Evolutionary conservation across 2,888 invertebrate species (phyloP), one percentile per base, ranked within the genome.

Genomic region (Troides oblongomaculatus): DNA sequence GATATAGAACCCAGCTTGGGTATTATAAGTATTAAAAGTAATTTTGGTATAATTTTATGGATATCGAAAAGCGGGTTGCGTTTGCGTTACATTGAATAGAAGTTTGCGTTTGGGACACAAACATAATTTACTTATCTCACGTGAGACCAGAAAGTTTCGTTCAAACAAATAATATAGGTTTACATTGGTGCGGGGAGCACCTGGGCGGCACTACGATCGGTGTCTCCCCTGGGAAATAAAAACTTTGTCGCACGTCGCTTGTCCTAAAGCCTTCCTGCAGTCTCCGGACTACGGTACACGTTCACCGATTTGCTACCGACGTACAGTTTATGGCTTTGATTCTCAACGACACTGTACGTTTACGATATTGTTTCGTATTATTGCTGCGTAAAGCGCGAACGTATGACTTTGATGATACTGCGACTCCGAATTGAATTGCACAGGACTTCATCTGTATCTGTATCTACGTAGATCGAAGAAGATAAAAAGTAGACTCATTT

Each of bases 91-190:
- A 87, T 88, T 88, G 87, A 88, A 89, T 86, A 84, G 79, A 85
- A 85, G 80, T 82, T 82, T 83, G 83, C 81, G 81, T 85, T 84
- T 81, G 84, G 84, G 84, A 82, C 83, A 82, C 85, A 86, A 90
- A 88, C 87, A 91, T 92, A 89, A 91, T 91, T 90, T 91, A 92
- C 87, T 91, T 89, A 90, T 89, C 86, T 88, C 88, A 85, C 85
- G 81, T 84, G 90, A 89, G 89, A 91, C 88, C 90, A 89, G 87
- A 90, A 92, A 91, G 88, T 91, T 92, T 87, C 80, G 84, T 85
- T 91, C 89, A 87, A 90, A 92, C 90, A 91, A 92, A 92, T 92
- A 92, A 92, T 91, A 91, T 92, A 91, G 91, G 90, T 91, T 90
- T 88, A 88, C 86, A 84, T 85, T 83, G 85, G 85, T 81, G 85